phyloP scores from a whole-genome alignment of 2,888 invertebrate species.

The Eudasyphora cyanicolor region DNA sequence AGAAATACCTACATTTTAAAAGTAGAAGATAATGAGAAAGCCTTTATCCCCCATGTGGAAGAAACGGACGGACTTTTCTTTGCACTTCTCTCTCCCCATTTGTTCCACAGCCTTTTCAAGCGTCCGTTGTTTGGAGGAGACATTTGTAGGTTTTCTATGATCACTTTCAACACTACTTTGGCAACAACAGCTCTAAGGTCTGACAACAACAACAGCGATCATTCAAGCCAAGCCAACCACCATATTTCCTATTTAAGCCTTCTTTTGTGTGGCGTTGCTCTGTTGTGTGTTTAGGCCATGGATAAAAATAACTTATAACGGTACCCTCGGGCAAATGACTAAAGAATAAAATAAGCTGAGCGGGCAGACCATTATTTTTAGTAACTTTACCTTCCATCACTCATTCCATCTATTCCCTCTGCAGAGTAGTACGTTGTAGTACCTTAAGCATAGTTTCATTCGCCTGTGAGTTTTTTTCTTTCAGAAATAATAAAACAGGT shows the following conservation, averaged over 20 bases:
- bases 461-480: background rate
- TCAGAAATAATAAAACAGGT: slow-evolving; percentile 15
- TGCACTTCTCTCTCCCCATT: background rate
- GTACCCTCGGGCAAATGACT: slow-evolving; percentile 39
- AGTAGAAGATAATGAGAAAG: slow-evolving; percentile 8
- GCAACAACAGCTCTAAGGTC: background rate
- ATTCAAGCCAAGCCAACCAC: background rate
- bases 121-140: background rate
- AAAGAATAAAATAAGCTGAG: background rate
- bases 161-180: slow-evolving; percentile 34
- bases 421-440: too few species aligned
- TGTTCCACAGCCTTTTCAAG: background rate
- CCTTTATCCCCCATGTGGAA: slow-evolving; percentile 22
- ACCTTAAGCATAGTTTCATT: background rate
- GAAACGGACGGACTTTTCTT: background rate
- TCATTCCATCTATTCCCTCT: background rate
- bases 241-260: slow-evolving; percentile 60
- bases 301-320: slow-evolving; percentile 56
- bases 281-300: slow-evolving; percentile 15
- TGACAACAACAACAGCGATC: slow-evolving; percentile 21
- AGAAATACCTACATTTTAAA: background rate
- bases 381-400: slow-evolving; percentile 2
- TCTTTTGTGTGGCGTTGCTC: slow-evolving; percentile 39
- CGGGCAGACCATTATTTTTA: background rate
- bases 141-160: slow-evolving; percentile 61